These are phyloP conservation scores for Ramazzottius varieornatus DNA, from an alignment of 2,888 invertebrate genomes.

Conservation along the genomic window DNA sequence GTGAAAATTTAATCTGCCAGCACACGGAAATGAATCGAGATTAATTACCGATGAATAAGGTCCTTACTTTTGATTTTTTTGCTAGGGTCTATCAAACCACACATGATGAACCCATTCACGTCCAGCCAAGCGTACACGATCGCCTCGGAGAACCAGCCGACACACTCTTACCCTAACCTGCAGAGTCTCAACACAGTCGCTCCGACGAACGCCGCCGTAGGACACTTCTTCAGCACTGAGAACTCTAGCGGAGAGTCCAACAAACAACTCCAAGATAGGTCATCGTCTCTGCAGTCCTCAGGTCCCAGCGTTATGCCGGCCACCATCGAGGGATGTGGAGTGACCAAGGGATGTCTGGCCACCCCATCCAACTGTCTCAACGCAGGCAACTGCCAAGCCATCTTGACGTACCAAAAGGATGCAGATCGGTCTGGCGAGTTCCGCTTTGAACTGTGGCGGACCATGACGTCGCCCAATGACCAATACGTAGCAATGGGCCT, in stretches of 20 bases:
- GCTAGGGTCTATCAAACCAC: background rate
- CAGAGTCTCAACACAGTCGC: background rate
- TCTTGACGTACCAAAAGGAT: background rate
- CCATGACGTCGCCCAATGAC: background rate
- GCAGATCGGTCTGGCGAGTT: background rate
- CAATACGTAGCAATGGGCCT: background rate
- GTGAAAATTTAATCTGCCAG: too few species aligned
- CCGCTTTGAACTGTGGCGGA: background rate
- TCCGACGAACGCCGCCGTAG: background rate
- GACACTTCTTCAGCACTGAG: background rate
- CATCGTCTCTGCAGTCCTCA: too few species aligned
- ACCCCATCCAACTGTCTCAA: background rate
- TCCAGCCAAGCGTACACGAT: background rate
- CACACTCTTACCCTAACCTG: background rate
- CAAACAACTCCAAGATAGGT: background rate
- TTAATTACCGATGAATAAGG: too few species aligned
- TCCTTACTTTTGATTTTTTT: too few species aligned
- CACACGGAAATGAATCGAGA: too few species aligned
- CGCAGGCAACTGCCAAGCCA: background rate
- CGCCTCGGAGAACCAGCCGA: background rate
- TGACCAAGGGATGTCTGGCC: background rate
- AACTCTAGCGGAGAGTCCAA: background rate
- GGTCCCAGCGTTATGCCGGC: background rate
- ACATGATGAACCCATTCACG: background rate
- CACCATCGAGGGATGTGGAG: background rate